phyloP scores from a whole-genome alignment of 2,113 vertebrate species.

The Equus quagga region DNA sequence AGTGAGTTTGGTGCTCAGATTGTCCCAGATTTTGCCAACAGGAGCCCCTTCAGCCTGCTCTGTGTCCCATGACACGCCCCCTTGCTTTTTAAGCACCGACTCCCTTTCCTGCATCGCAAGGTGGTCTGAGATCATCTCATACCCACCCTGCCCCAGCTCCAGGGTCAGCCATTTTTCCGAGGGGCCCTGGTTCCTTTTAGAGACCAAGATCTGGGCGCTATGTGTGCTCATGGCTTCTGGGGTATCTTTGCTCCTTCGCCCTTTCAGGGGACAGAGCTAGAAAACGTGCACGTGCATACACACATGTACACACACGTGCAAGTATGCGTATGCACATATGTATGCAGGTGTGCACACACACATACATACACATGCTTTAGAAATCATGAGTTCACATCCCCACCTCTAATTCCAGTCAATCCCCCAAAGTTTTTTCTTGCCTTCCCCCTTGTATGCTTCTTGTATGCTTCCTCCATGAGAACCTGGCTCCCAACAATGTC shows the following conservation, averaged over 20 bases:
- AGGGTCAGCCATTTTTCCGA: not conserved
- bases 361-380: not conserved
- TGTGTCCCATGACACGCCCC: rapidly evolving
- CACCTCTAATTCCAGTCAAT: not conserved
- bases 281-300: rapidly evolving
- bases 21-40: not conserved
- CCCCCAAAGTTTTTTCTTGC: not conserved
- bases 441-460: not conserved
- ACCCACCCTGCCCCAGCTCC: not conserved
- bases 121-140: not conserved
- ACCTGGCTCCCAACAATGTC: not conserved
- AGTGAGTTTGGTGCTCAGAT: not conserved
- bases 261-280: not conserved
- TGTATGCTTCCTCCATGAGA: not conserved
- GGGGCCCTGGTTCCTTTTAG: not conserved
- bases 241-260: not conserved
- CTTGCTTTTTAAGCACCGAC: not conserved
- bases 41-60: not conserved
- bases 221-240: not conserved
- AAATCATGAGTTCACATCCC: not conserved
- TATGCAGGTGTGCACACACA: rapidly evolving
- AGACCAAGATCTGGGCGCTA: not conserved
- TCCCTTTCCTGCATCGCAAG: not conserved
- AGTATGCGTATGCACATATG: not conserved
- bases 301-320: rapidly evolving